Evolutionary conservation across 2,797 vertebrate genomes (phyloP).

Genomic region (Rallus crepitans): DNA sequence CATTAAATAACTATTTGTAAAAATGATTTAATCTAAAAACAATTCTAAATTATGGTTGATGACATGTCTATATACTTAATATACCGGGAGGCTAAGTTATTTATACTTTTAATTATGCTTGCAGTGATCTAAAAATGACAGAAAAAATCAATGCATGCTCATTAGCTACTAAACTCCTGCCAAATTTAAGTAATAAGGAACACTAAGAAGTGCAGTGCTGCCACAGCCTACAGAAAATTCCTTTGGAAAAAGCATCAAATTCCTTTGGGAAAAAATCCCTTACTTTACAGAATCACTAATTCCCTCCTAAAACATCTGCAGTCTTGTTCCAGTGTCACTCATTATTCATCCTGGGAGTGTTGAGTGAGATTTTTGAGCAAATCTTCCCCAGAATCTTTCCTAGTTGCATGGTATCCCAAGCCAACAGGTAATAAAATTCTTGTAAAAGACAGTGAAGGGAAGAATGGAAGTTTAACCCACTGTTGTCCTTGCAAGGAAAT

Average conservation of each 20-base stretch:
- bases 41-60: slow-evolving; percentile 55
- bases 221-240: background rate
- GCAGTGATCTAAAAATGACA: slow-evolving; percentile 59
- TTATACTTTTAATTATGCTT: slow-evolving; percentile 67
- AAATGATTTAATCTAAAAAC: slow-evolving; percentile 43
- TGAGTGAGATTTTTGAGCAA: background rate
- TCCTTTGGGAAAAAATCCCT: background rate
- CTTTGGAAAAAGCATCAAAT: background rate
- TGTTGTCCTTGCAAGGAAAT: background rate
- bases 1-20: slow-evolving; percentile 51
- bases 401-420: background rate
- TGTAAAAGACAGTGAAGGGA: background rate
- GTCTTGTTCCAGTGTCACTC: background rate
- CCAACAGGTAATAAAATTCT: background rate
- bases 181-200: slow-evolving; percentile 5
- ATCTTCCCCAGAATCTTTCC: background rate
- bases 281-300: background rate
- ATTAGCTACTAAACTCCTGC: slow-evolving; percentile 36
- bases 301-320: background rate
- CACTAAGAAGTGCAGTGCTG: background rate
- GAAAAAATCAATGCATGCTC: slow-evolving; percentile 54
- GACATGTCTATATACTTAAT: slow-evolving; percentile 25
- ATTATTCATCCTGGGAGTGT: background rate
- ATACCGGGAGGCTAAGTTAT: slow-evolving; percentile 30
- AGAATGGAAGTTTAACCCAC: background rate